Percentiles rank a stretch among this genome's conserved stretches.
Evolutionary conservation across 2,888 invertebrate species (phyloP).

Genomic region (Drosophila limbata): DNA sequence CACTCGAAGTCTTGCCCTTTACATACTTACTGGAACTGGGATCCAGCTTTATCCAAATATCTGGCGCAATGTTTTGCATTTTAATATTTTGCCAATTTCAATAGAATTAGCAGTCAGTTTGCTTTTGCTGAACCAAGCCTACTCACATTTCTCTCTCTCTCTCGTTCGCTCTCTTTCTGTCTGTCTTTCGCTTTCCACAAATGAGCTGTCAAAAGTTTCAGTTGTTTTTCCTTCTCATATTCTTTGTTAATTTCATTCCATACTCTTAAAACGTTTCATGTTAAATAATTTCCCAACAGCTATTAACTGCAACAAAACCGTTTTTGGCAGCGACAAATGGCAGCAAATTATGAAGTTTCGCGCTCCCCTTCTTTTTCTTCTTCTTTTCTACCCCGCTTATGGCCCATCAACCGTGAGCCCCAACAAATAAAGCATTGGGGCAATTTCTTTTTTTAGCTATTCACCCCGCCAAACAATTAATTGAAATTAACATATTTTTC

Average conservation of each 20-base stretch:
- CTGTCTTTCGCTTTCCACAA: neutral
- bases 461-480: constrained; percentile 67
- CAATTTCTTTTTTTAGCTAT: constrained; percentile 43
- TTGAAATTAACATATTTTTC: constrained; percentile 79
- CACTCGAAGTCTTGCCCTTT: constrained; percentile 23
- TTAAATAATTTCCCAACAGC: constrained; percentile 69
- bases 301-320: constrained; percentile 69
- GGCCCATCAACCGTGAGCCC: neutral
- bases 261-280: constrained; percentile 56
- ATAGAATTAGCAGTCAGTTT: constrained; percentile 44
- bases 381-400: neutral
- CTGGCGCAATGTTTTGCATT: constrained; percentile 53
- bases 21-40: constrained; percentile 8
- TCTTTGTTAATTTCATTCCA: constrained; percentile 24
- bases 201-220: constrained; percentile 9
- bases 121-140: neutral
- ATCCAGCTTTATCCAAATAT: constrained; percentile 19
- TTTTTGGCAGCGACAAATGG: constrained; percentile 67
- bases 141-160: neutral
- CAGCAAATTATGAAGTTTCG: constrained; percentile 67
- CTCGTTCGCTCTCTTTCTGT: neutral
- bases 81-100: constrained; percentile 60
- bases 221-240: constrained; percentile 3
- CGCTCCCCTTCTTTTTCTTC: neutral
- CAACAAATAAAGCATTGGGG: constrained; percentile 32